phyloP scores from a whole-genome alignment of 1,140 invertebrate species.

The Arctopsyche grandis region DNA sequence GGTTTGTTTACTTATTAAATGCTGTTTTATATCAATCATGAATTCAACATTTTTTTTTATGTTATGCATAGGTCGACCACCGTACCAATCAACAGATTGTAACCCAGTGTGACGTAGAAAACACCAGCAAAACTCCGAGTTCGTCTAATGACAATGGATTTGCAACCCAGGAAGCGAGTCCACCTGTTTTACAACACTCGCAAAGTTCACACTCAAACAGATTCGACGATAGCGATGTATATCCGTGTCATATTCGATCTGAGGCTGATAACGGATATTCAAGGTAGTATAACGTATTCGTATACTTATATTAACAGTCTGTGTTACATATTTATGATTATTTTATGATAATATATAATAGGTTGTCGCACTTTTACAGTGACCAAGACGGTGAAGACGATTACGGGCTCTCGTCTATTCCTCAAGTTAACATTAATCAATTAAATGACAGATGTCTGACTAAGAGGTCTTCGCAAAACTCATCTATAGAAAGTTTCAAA shows the following conservation, averaged over 20 bases:
- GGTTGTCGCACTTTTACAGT: constrained; percentile 26
- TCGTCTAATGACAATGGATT: constrained; percentile 18
- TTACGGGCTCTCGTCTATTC: constrained; percentile 33
- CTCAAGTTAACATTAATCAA: constrained; percentile 51
- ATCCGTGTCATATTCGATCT: constrained; percentile 34
- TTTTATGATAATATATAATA: background rate
- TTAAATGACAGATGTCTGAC: constrained; percentile 31
- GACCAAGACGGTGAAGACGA: constrained; percentile 50
- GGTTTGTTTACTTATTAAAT: constrained; percentile 52
- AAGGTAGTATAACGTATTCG: constrained; percentile 41
- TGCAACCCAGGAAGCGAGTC: background rate
- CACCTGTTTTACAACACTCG: background rate
- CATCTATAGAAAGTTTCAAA: constrained; percentile 50
- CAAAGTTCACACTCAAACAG: background rate
- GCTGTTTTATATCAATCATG: no score
- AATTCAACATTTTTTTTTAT: background rate
- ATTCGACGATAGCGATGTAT: constrained; percentile 8
- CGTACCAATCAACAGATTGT: constrained; percentile 50
- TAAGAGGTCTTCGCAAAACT: constrained; percentile 42
- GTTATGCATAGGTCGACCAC: constrained; percentile 46
- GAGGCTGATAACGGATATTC: constrained; percentile 53
- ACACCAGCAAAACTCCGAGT: constrained; percentile 20
- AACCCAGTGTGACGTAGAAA: constrained; percentile 12
- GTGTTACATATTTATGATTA: background rate
- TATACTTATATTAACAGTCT: background rate